Evolutionary conservation across 1,140 invertebrate species (phyloP).

Genomic region (Amphibalanus amphitrite): DNA sequence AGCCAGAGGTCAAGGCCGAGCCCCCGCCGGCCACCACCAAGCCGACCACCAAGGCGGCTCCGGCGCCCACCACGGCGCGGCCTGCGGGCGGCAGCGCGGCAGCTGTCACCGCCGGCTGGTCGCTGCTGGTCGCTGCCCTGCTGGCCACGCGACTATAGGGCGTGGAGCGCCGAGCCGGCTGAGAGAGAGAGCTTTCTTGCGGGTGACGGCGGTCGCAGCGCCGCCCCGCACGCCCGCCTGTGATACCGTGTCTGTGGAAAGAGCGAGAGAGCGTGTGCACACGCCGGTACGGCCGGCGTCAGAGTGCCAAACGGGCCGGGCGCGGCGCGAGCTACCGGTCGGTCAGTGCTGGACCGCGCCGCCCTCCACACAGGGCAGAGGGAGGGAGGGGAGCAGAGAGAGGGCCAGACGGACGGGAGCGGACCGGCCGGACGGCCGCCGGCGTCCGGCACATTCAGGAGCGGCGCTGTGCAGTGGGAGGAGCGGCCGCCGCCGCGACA

Average conservation of each 20-base stretch:
- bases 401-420: no score
- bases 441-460: no score
- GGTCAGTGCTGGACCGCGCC: not conserved
- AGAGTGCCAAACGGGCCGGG: not conserved
- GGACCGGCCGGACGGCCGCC: no score
- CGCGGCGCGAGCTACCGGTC: no score
- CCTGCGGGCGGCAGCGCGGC: no score
- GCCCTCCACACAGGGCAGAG: no score
- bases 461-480: not conserved
- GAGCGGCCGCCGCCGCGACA: not conserved
- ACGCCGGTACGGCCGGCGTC: no score
- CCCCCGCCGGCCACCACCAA: not conserved
- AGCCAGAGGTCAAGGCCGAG: not conserved
- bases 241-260: not conserved
- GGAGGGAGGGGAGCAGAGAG: no score
- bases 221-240: not conserved
- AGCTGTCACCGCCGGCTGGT: not conserved
- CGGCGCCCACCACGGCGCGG: not conserved
- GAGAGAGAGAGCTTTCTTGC: not conserved
- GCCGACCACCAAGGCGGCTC: not conserved
- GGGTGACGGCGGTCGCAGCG: not conserved
- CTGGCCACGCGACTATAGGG: not conserved
- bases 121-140: not conserved
- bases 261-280: not conserved
- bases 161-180: no score